Percentiles rank a stretch among this genome's conserved stretches.
Evolutionary conservation across 2,113 vertebrate genomes (phyloP).

Genomic region (Daphoenositta chrysoptera): DNA sequence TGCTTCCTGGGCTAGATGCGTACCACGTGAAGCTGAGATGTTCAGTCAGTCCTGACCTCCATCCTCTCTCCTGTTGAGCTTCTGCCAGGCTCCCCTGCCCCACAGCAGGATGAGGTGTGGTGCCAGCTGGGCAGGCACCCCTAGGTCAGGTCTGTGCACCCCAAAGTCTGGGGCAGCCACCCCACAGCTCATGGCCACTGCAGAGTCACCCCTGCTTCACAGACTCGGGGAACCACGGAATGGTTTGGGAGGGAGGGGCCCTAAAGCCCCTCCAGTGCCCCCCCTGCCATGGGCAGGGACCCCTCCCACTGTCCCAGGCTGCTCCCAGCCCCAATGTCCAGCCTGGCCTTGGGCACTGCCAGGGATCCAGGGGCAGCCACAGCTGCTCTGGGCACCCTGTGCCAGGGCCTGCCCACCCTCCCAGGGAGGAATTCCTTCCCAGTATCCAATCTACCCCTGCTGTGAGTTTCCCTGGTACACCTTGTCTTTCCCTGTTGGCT

Average conservation of each 20-base stretch:
- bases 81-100: background rate
- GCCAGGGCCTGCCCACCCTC: background rate
- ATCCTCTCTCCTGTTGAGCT: background rate
- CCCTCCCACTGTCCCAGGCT: background rate
- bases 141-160: rapidly evolving
- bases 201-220: background rate
- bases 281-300: background rate
- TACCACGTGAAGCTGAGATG: background rate
- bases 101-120: background rate
- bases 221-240: background rate
- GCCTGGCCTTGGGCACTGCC: background rate
- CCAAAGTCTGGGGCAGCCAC: rapidly evolving
- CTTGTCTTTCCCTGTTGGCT: background rate
- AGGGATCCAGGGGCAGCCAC: background rate
- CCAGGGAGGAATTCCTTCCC: rapidly evolving
- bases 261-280: background rate
- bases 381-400: background rate
- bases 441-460: background rate
- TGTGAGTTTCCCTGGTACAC: background rate
- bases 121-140: background rate
- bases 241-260: background rate
- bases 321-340: background rate
- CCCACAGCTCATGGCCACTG: background rate
- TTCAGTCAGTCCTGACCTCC: background rate
- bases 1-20: background rate